These are phyloP conservation scores for Corapipo altera DNA, from an alignment of 2,113 vertebrate genomes.

Conservation along the genomic window DNA sequence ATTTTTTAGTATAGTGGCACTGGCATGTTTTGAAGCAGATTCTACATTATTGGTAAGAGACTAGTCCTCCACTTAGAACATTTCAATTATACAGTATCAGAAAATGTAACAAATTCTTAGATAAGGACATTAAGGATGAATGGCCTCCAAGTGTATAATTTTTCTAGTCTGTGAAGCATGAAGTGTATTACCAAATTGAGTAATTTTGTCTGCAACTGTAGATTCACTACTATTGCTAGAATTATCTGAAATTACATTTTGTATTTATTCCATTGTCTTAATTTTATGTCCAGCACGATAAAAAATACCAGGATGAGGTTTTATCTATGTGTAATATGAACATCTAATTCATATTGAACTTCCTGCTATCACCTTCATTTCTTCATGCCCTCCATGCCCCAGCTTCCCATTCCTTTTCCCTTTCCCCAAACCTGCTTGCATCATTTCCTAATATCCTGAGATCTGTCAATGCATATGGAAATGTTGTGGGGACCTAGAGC, in stretches of 20 bases:
- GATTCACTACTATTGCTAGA: not conserved
- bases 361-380: not conserved
- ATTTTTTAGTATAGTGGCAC: not conserved
- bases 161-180: not conserved
- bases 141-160: not conserved
- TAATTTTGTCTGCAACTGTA: not conserved
- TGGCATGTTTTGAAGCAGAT: not conserved
- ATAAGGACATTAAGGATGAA: not conserved
- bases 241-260: not conserved
- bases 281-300: not conserved
- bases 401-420: not conserved
- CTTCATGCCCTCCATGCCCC: not conserved
- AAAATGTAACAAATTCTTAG: not conserved
- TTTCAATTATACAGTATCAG: not conserved
- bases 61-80: not conserved
- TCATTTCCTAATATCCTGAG: not conserved
- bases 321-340: not conserved
- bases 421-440: not conserved
- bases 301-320: not conserved
- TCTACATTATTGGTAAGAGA: not conserved
- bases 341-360: not conserved
- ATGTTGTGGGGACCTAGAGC: not conserved
- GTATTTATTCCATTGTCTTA: not conserved
- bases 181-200: not conserved
- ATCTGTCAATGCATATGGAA: not conserved